phyloP scores from a whole-genome alignment of 2,888 invertebrate species.

The Taphrorychus bicolor region DNA sequence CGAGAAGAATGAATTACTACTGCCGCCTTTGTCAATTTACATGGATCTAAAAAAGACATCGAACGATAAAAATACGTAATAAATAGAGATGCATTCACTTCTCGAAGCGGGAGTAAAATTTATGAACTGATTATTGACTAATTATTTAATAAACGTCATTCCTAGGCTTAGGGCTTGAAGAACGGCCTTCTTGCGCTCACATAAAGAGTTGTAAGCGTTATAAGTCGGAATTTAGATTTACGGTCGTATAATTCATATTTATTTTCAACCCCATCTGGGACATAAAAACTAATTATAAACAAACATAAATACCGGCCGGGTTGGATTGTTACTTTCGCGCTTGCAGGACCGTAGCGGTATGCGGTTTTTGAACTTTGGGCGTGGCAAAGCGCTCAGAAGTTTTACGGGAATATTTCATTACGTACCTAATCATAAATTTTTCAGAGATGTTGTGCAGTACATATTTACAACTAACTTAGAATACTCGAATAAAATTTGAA shows the following conservation, averaged over 20 bases:
- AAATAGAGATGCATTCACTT: too few species aligned
- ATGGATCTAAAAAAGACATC: neutral
- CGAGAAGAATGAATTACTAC: neutral
- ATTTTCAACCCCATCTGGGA: constrained; percentile 40
- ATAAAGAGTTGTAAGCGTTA: constrained; percentile 25
- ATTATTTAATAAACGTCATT: constrained; percentile 40
- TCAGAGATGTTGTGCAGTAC: too few species aligned
- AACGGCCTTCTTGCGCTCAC: constrained; percentile 27
- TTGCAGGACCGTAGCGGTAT: constrained; percentile 1
- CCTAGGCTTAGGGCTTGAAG: constrained; percentile 18
- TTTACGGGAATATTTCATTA: too few species aligned
- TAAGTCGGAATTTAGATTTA: constrained; percentile 34
- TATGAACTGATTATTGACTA: constrained; percentile 40
- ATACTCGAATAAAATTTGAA: too few species aligned
- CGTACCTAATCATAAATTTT: too few species aligned
- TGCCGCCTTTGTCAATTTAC: neutral
- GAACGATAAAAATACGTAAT: too few species aligned
- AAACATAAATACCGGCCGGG: constrained; percentile 30
- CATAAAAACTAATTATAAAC: constrained; percentile 43
- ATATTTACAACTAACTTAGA: too few species aligned
- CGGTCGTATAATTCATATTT: constrained; percentile 39
- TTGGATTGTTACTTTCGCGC: neutral
- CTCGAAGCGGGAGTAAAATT: constrained; percentile 21
- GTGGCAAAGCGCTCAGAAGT: too few species aligned
- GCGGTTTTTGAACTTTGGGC: neutral